Conservation (phyloP, 2,113 vertebrate species). For the Dissostichus mawsoni region DNA sequence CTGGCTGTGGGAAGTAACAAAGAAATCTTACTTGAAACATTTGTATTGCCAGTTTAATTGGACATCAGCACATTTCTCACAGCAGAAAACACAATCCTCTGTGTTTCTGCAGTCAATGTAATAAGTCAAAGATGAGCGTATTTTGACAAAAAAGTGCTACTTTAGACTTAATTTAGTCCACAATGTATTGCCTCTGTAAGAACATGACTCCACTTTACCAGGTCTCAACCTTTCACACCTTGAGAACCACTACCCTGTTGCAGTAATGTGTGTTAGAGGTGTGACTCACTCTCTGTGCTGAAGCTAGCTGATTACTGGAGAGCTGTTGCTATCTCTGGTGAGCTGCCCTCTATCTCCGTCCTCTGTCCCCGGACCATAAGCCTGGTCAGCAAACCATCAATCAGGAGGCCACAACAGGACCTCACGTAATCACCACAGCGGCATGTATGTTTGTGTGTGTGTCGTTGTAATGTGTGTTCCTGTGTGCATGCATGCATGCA, state of each 20-base stretch:
- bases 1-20: slow-evolving; percentile 1
- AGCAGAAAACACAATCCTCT: not conserved
- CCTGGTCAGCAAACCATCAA: slow-evolving; percentile 64
- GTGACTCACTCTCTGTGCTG: slow-evolving; percentile 40
- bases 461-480: not conserved
- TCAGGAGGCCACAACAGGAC: slow-evolving; percentile 66
- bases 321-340: slow-evolving; percentile 56
- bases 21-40: not conserved
- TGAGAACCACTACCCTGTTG: slow-evolving; percentile 43
- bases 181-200: slow-evolving; percentile 31
- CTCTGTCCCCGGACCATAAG: slow-evolving; percentile 55
- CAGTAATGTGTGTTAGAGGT: slow-evolving; percentile 69
- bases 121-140: slow-evolving; percentile 13
- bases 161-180: slow-evolving; percentile 30
- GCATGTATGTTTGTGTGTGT: not conserved
- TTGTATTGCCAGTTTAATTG: not conserved
- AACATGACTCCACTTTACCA: slow-evolving; percentile 31
- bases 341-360: slow-evolving; percentile 67
- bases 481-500: slow-evolving; percentile 22
- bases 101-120: not conserved
- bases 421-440: slow-evolving; percentile 61
- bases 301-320: slow-evolving; percentile 62
- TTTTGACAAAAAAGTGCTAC: not conserved
- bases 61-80: not conserved
- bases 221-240: slow-evolving; percentile 37